Evolutionary conservation across 1,140 invertebrate species (phyloP).

Genomic region (Centruroides vittatus): DNA sequence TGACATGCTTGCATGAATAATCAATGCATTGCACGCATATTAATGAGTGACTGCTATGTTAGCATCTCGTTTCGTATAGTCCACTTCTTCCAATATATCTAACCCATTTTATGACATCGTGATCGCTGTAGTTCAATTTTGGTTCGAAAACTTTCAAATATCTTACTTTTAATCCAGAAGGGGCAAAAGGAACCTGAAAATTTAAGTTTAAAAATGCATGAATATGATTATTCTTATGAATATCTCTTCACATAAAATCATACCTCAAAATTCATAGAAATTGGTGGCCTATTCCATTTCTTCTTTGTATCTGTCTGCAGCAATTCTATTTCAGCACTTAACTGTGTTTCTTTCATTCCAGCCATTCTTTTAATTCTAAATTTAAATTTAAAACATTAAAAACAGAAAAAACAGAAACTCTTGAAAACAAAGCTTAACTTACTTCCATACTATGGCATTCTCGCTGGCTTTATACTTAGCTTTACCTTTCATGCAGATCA

Average conservation of each 20-base stretch:
- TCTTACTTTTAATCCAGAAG: conserved; percentile 96
- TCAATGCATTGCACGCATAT: too few species aligned
- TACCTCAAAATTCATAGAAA: conserved; percentile 99
- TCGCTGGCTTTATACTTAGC: conserved; percentile 99
- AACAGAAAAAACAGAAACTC: too few species aligned
- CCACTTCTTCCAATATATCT: conserved; percentile 98
- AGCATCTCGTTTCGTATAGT: conserved; percentile 97
- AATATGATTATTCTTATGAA: conserved; percentile 6
- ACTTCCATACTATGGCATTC: conserved; percentile 99
- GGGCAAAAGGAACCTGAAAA: conserved; percentile 67
- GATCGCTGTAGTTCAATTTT: conserved; percentile 98
- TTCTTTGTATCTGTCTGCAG: conserved; percentile 97
- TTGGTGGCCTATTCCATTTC: conserved; percentile 99
- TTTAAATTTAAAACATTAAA: too few species aligned
- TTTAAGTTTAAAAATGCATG: conserved; percentile 33
- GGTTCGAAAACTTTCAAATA: conserved; percentile 99
- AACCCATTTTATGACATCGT: conserved; percentile 99
- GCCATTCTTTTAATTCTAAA: conserved; percentile 96
- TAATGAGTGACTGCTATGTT: conserved; percentile 5
- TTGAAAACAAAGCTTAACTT: conserved; percentile 30
- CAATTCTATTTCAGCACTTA: conserved; percentile 99
- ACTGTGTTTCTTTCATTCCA: conserved; percentile 99
- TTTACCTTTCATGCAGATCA: conserved; percentile 98
- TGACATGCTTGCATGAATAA: too few species aligned
- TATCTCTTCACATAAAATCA: too few species aligned